Conservation (phyloP, 2,888 invertebrate genomes). For the Eupithecia inturbata region DNA sequence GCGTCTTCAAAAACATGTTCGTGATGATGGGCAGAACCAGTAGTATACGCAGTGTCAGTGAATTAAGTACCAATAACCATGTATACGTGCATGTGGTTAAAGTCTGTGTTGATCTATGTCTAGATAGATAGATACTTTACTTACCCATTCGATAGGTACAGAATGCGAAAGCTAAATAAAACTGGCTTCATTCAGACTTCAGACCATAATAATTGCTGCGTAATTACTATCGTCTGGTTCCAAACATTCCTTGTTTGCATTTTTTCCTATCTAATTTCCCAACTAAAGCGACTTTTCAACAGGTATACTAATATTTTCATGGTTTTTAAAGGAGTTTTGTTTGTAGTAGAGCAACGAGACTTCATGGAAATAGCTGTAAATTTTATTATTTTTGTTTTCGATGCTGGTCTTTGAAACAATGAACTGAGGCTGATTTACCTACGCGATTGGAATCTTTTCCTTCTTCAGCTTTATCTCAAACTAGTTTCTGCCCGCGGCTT, state of each 20-base stretch:
- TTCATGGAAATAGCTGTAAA: background rate
- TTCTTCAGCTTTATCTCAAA: background rate
- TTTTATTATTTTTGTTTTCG: slow-evolving; percentile 4
- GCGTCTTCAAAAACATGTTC: no score
- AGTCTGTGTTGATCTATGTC: no score
- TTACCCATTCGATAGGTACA: background rate
- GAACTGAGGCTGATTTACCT: background rate
- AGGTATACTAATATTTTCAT: slow-evolving; percentile 30
- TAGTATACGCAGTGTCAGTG: no score
- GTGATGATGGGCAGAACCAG: no score
- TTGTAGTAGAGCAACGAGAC: slow-evolving; percentile 4
- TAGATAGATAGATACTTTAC: background rate
- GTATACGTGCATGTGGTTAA: background rate
- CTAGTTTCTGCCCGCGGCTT: background rate
- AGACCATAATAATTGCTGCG: background rate
- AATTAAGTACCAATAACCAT: no score
- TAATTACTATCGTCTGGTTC: slow-evolving; percentile 25
- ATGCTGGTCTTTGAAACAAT: background rate
- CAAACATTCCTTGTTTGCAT: slow-evolving; percentile 36
- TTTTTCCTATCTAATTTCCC: slow-evolving; percentile 36
- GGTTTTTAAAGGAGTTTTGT: slow-evolving; percentile 22
- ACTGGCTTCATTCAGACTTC: background rate
- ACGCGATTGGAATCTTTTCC: background rate
- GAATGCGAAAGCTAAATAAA: background rate
- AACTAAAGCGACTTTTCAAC: slow-evolving; percentile 38